Evolutionary conservation across 2,888 invertebrate species (phyloP), one percentile per base, ranked within the genome.

Genomic region (Priocnemis perturbator): DNA sequence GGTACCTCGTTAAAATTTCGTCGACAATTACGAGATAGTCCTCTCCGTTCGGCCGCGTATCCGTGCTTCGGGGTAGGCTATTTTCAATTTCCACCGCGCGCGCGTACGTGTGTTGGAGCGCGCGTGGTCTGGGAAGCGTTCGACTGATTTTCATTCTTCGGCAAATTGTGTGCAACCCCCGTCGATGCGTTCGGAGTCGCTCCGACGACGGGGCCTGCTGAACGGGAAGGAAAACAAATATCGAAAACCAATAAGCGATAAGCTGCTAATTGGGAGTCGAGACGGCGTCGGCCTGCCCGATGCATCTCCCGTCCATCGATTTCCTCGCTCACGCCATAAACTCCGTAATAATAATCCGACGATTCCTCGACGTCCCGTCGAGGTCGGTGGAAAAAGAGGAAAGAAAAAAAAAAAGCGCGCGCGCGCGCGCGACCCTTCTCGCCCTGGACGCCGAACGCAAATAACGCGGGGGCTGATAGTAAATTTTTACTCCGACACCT

Each of bases 181-280:
- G 58, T 21, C 62, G 65, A 69, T 57, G 61, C 65, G 30, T 62
- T 53, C 59, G 23, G 59, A 2, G 17, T 61, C 17, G 75, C 48
- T 62, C 70, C 73, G 73, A 59, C 65, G 68, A 71, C 7, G 50
- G 50, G 50, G 50, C 50, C 50, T 4, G 59, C 66, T 60, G 65
- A 56, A 61, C 61, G 37, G 60, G 71, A 80, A 74, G 63, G 71
- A 72, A 74, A 77, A 78, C 80, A 86, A 85, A 87, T 86, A 87
- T 86, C 85, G 86, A 83, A 86, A 87, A 86, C 82, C 85, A 84
- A 86, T 87, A 87, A 83, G 83, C 85, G 85, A 85, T 86, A 86
- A 87, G 85, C 82, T 83, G 87, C 85, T 88, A 87, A 88, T 88
- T 88, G 86, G 83, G 76, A 82, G 82, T 76, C 85, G 83, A 87